Evolutionary conservation across 1,140 invertebrate genomes (phyloP).

Genomic region (Eubasilissa regina): DNA sequence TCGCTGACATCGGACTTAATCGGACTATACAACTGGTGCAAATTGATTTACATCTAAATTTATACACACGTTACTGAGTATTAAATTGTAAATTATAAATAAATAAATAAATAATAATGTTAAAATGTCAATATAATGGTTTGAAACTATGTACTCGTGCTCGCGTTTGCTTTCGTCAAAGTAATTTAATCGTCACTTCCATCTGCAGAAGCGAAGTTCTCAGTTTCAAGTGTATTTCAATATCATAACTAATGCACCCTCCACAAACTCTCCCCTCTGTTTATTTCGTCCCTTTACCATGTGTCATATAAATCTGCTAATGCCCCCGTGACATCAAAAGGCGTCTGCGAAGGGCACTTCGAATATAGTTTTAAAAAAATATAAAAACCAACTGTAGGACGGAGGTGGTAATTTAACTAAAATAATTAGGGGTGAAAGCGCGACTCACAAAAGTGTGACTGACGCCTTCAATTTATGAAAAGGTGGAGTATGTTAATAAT

Average conservation of each 20-base stretch:
- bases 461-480: no score
- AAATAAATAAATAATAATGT: no score
- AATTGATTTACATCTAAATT: no score
- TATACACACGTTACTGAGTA: no score
- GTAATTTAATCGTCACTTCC: constrained; percentile 33
- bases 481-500: no score
- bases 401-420: constrained; percentile 23
- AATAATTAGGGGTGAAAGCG: background rate
- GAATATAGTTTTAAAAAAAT: constrained; percentile 29
- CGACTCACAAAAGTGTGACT: no score
- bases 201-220: background rate
- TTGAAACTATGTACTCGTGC: no score
- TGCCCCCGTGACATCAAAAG: constrained; percentile 25
- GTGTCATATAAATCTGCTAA: constrained; percentile 40
- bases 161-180: background rate
- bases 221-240: constrained; percentile 39
- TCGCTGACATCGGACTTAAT: no score
- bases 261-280: constrained; percentile 5
- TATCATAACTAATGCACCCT: constrained; percentile 28
- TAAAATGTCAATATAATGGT: no score
- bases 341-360: constrained; percentile 23
- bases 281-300: background rate
- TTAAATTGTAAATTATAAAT: no score
- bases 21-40: no score
- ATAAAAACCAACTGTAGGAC: no score